Base-by-base conservation (phyloP, 2,113 vertebrate species). In the Atlantisia rogersi region DNA sequence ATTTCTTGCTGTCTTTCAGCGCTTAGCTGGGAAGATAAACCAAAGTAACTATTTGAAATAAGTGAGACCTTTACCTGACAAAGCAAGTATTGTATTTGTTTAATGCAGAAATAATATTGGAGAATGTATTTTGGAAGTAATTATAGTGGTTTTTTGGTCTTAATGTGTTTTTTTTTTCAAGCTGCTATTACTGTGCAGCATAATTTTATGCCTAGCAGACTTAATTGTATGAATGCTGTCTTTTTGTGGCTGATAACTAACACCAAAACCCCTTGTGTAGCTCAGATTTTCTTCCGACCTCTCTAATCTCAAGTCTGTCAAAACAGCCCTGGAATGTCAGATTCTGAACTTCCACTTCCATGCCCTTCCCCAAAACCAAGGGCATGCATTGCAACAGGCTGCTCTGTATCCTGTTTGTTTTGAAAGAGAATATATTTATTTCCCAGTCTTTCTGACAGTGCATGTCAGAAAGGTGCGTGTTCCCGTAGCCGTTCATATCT, bases 311-410 rank as follows among this genome's bases (percentile, higher is more conserved):
- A 44, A 44, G 55, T 74, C 76, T 86, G 50, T 76, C 0, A 2
- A 62, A 92, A 69, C 53, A 88, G 37, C 18, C 58, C 64, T 78
- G 90, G 52, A 92, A 86, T 91, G 86, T 90, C 85, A 59, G 56
- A 67, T 95, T 88, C 71, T 59, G 63, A 95, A 56, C 42, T 91
- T 94, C 52, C 53, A 46, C 92, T 90, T 92, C 55, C 64, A 32
- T 20, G 42, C 70, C 8, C 20, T 92, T 94, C 67, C 67, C 78
- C 85, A 46, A 90, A 91, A 39, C 52, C 63, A 28, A 63, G 46
- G 21, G 13, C 37, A 46, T 13, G 12, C 18, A 39, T 9, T 82
- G 42, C 58, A 71, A 7, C 6, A 17, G 16, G 10, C 59, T 70
- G 31, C 10, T 81, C 14, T 16, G 31, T 59, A n/a, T 86, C 17